Evolutionary conservation across 2,888 invertebrate genomes (phyloP).

Genomic region (Galerucella pusilla): DNA sequence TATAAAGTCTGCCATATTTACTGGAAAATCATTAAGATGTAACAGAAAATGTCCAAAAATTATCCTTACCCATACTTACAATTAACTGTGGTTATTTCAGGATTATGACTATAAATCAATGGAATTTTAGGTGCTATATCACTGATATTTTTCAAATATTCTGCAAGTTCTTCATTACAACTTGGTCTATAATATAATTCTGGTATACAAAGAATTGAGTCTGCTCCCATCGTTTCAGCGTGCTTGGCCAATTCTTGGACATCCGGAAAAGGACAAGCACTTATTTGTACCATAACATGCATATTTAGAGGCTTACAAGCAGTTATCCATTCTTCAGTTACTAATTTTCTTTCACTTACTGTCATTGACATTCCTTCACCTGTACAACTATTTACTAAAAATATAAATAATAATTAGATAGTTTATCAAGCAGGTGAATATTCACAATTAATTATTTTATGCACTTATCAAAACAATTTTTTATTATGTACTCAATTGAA

Average conservation of each 20-base stretch:
- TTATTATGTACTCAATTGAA: too few relatives aligned
- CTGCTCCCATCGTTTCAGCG: constrained; percentile 72
- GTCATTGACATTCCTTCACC: constrained; percentile 80
- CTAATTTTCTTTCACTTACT: constrained; percentile 73
- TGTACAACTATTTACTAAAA: constrained; percentile 80
- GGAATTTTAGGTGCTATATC: constrained; percentile 69
- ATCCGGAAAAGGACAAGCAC: constrained; percentile 76
- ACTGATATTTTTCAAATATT: constrained; percentile 73
- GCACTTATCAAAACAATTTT: too few relatives aligned
- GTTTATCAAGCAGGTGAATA: too few relatives aligned
- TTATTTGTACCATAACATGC: constrained; percentile 78
- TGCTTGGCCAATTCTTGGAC: constrained; percentile 77
- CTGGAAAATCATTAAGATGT: constrained; percentile 65
- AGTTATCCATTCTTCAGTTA: constrained; percentile 74
- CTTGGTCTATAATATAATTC: constrained; percentile 82
- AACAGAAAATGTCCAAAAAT: background rate
- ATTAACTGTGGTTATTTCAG: constrained; percentile 76
- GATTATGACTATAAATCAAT: constrained; percentile 86
- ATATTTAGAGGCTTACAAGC: constrained; percentile 69
- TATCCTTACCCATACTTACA: constrained; percentile 68
- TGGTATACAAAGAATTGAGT: constrained; percentile 79
- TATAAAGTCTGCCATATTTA: constrained; percentile 78
- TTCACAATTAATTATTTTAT: too few relatives aligned
- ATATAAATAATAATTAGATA: background rate
- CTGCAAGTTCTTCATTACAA: constrained; percentile 70